phyloP scores from a whole-genome alignment of 1,140 invertebrate species.

The Potamilus streckersoni region DNA sequence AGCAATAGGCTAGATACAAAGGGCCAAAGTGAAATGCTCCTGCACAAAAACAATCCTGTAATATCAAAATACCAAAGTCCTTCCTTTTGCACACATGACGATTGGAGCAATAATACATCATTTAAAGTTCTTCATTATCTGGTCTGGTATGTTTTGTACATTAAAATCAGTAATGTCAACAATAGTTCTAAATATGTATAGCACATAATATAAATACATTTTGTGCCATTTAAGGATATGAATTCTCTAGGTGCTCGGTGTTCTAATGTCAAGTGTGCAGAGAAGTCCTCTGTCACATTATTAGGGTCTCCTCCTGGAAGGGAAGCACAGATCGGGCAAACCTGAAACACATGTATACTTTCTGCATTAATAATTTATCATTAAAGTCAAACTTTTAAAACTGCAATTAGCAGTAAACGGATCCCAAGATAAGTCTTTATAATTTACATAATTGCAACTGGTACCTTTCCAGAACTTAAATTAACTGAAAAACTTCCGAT shows the following conservation, averaged over 20 bases:
- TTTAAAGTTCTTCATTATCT: no score
- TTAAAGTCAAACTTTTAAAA: not conserved
- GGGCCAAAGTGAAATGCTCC: no score
- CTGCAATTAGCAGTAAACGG: not conserved
- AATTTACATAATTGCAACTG: not conserved
- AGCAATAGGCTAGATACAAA: no score
- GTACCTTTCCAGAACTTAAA: not conserved
- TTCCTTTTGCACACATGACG: no score
- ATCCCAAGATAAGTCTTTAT: not conserved
- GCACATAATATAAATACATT: no score
- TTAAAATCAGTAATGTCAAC: no score
- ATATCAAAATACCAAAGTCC: no score
- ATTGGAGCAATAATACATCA: no score
- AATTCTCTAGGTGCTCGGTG: constrained; percentile 74
- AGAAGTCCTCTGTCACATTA: constrained; percentile 97
- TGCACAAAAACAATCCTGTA: no score
- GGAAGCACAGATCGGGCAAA: constrained; percentile 96
- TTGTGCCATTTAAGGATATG: constrained; percentile 56
- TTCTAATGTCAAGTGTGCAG: constrained; percentile 93
- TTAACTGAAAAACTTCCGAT: not conserved
- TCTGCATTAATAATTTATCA: not conserved
- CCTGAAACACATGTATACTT: constrained; percentile 61
- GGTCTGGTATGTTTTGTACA: no score
- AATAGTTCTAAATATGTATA: no score
- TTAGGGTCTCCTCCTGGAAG: constrained; percentile 96